Conservation (phyloP, 2,888 invertebrate genomes). For the Caenorhabditis becei region DNA sequence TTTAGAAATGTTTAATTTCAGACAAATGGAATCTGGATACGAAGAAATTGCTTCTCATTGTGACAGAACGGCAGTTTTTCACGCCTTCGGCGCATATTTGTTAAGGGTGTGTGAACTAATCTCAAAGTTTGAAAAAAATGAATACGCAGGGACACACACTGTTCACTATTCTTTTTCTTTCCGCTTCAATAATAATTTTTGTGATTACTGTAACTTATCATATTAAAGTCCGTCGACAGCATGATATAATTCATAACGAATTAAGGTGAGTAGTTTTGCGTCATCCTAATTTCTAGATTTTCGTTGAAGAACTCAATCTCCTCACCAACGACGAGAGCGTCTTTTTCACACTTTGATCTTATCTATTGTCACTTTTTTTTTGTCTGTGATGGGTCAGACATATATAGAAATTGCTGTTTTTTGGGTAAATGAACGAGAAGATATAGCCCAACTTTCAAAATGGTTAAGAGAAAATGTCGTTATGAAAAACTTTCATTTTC, state of each 20-base stretch:
- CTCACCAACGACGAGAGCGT: conserved; percentile 78
- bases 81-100: conserved; percentile 75
- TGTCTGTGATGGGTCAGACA: conserved; percentile 78
- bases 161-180: conserved; percentile 78
- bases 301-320: conserved; percentile 72
- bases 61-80: conserved; percentile 77
- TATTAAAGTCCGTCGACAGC: conserved; percentile 75
- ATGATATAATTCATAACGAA: conserved; percentile 75
- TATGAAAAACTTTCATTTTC: neutral
- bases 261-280: conserved; percentile 48
- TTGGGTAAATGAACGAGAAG: conserved; percentile 78
- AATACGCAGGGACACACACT: conserved; percentile 75
- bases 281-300: neutral
- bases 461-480: conserved; percentile 50
- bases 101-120: conserved; percentile 36
- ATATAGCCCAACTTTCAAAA: conserved; percentile 65
- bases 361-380: conserved; percentile 76
- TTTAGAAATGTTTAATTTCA: too few relatives aligned
- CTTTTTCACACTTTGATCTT: conserved; percentile 79
- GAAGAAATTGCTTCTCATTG: conserved; percentile 76
- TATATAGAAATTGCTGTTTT: conserved; percentile 81
- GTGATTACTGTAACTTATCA: conserved; percentile 78
- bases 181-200: conserved; percentile 78
- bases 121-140: neutral
- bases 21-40: conserved; percentile 72